Base-by-base conservation (phyloP, 2,113 vertebrate genomes). In the Verasper variegatus region DNA sequence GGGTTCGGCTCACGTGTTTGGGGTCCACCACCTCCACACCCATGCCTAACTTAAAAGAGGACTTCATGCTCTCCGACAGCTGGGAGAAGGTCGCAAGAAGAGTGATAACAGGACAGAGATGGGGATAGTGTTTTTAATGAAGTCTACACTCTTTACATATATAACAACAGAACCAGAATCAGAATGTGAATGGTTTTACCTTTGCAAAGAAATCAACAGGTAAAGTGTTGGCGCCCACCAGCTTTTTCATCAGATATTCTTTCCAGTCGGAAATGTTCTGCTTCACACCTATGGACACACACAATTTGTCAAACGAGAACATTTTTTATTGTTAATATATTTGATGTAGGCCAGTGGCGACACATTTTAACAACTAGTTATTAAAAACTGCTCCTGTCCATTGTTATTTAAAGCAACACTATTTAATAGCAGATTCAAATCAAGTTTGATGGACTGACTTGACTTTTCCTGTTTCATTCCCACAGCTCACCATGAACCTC, bases 1-100 rank as follows among this genome's bases (percentile, higher is more conserved):
- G 95, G 0, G 96, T 98, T 65, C 90, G 95, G 11, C 97, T 96
- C 68, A 99, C 92, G 0, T 95, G 84, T 59, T 92, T 90, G 80
- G 97, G 97, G 86, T 99, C 97, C 63, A 99, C 97, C 59, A 98
- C 96, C 86, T 99, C 97, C 15, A 99, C 92, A 0, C 96, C 94
- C 95, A 97, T 96, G 70, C 97, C 97, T 8, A 93, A 88, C 23
- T 93, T 94, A 82, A 99, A 97, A 0, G 94, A 81, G 84, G 94
- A 95, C 91, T 94, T 97, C 95, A 97, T 95, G 90, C 87, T 94
- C 74, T 99, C 97, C 0, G 95, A 95, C 95, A 99, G 94, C 98
- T 99, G 61, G 64, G 15, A 10, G 35, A 21, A 12, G 11, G 21
- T 57, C 45, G 82, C 0, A 37, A 13, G 23, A 9, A 45, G 40